phyloP scores from a whole-genome alignment of 2,113 vertebrate genomes.

The Athene cunicularia region DNA sequence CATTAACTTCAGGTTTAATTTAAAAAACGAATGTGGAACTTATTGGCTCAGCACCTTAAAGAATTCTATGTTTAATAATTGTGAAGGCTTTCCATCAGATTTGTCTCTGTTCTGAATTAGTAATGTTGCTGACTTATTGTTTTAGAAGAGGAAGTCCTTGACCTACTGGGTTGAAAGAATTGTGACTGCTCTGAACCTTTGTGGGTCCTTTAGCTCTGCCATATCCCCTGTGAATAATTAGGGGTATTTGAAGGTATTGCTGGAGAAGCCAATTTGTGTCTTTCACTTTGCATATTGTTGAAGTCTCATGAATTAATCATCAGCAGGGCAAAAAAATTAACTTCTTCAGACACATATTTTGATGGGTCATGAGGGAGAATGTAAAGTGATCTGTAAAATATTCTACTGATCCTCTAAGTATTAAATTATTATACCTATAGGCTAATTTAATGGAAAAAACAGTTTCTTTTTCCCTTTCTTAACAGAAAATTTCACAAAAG shows the following conservation, averaged over 20 bases:
- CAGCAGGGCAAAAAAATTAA: conserved; percentile 81
- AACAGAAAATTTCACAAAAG: conserved; percentile 39
- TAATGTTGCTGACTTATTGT: conserved; percentile 83
- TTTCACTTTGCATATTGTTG: conserved; percentile 86
- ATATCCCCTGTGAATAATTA: conserved; percentile 84
- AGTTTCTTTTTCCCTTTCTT: conserved; percentile 2
- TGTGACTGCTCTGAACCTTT: conserved; percentile 80
- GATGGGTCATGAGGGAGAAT: conserved; percentile 83
- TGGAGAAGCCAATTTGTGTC: conserved; percentile 84
- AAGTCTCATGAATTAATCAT: conserved; percentile 86
- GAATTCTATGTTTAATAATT: conserved; percentile 77
- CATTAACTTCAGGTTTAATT: conserved; percentile 82
- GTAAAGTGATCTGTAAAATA: conserved; percentile 85
- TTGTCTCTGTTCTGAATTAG: conserved; percentile 77
- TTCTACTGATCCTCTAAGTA: conserved; percentile 83
- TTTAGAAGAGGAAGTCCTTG: conserved; percentile 82
- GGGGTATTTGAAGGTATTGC: conserved; percentile 83
- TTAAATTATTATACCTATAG: conserved; percentile 82
- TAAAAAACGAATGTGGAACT: conserved; percentile 69
- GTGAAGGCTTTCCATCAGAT: conserved; percentile 77
- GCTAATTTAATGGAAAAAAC: conserved; percentile 70
- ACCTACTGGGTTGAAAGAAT: conserved; percentile 81
- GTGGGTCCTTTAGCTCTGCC: conserved; percentile 77
- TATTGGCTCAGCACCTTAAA: conserved; percentile 78
- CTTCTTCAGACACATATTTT: conserved; percentile 83